phyloP scores from a whole-genome alignment of 2,888 invertebrate species.

The Ernsta delagoae region DNA sequence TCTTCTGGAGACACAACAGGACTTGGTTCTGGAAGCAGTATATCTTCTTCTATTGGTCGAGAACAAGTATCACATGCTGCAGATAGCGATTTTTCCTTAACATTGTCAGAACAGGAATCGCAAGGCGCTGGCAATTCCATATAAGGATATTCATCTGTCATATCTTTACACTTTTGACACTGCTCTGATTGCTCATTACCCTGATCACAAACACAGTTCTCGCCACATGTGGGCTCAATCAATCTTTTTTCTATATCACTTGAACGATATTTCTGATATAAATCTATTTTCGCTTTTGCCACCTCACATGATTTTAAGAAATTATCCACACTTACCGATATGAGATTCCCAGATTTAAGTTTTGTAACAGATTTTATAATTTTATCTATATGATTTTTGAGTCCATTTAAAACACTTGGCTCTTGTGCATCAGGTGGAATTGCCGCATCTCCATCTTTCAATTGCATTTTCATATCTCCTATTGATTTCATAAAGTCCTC shows the following conservation, averaged over 20 bases:
- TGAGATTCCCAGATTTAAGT: constrained; percentile 47
- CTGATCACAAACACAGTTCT: constrained; percentile 26
- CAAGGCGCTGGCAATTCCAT: constrained; percentile 28
- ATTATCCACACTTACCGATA: constrained; percentile 47
- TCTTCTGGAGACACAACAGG: constrained; percentile 3
- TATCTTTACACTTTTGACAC: constrained; percentile 20
- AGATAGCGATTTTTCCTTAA: constrained; percentile 24
- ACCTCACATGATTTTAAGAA: constrained; percentile 48
- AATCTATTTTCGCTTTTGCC: constrained; percentile 47
- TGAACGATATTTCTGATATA: constrained; percentile 31
- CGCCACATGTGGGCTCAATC: constrained; percentile 22
- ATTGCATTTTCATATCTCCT: constrained; percentile 48
- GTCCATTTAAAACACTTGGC: constrained; percentile 42
- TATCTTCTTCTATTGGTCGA: constrained; percentile 26
- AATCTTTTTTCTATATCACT: constrained; percentile 21
- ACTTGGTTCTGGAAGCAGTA: constrained; percentile 18
- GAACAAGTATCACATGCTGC: constrained; percentile 36
- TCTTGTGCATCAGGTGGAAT: neutral
- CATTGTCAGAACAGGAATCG: constrained; percentile 28
- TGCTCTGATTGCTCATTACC: neutral
- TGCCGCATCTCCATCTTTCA: constrained; percentile 35
- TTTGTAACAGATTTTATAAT: constrained; percentile 48
- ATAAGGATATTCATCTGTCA: neutral
- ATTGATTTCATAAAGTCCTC: constrained; percentile 54
- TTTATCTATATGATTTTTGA: constrained; percentile 48